These are phyloP conservation scores for Scylla paramamosain DNA, from an alignment of 1,140 invertebrate species.

Conservation along the genomic window DNA sequence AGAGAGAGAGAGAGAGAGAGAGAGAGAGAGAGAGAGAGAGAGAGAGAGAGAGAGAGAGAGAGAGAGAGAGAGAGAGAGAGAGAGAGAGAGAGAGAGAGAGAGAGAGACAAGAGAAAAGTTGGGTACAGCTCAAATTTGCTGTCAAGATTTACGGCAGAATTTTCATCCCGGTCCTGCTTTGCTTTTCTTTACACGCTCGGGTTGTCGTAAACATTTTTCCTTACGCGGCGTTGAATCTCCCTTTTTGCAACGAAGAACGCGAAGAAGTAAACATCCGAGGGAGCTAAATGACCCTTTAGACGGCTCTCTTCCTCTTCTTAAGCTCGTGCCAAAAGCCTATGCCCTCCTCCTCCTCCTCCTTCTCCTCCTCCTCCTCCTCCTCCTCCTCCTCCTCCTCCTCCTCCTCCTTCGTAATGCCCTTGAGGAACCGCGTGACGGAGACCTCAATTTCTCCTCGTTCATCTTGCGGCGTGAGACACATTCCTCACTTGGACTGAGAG, in stretches of 20 bases:
- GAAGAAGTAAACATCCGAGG: background rate
- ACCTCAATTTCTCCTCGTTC: background rate
- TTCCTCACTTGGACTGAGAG: background rate
- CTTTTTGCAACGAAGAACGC: background rate
- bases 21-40: constrained; percentile 16
- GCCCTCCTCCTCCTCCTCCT: background rate
- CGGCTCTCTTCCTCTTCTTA: background rate
- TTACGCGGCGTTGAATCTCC: background rate
- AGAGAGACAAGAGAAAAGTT: background rate
- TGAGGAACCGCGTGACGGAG: background rate
- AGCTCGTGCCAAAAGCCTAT: background rate
- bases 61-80: constrained; percentile 3
- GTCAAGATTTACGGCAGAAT: background rate
- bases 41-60: constrained; percentile 3
- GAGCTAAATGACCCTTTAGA: background rate
- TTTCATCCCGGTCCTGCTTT: background rate
- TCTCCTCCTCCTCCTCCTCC: background rate
- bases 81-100: background rate
- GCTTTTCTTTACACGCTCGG: background rate
- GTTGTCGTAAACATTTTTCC: background rate
- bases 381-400: background rate
- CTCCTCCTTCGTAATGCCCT: background rate
- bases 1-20: background rate
- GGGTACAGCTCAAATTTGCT: background rate
- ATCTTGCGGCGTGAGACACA: background rate